Evolutionary conservation across 2,888 invertebrate genomes (phyloP), one percentile per base, ranked within the genome.

Genomic region (Sclerodermus sp.): DNA sequence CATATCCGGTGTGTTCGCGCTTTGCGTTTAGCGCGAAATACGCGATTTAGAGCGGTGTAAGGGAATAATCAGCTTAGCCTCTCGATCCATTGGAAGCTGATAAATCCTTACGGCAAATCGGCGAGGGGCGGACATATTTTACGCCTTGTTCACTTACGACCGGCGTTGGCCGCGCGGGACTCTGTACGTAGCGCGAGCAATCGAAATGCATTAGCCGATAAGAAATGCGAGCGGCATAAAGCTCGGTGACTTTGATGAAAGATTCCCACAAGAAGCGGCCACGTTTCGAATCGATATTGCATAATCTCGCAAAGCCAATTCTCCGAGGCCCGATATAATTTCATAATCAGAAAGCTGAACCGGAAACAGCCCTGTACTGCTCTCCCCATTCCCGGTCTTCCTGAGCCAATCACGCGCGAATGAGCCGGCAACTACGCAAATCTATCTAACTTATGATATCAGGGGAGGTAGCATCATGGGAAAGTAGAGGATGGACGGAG

Each of bases 341-440:
- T 61, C 53, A 61, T 61, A 61, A 61, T 61, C 61, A 56, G 51
- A 49, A 49, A 51, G 56, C 13, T 12, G n/a, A n/a, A n/a, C n/a
- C n/a, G n/a, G n/a, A n/a, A n/a, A n/a, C n/a, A n/a, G n/a, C 34
- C 34, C 34, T 12, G 6, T 12, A 4, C 34, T 13, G 6, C 34
- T 12, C 34, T 13, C 34, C 34, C 34, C 34, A 13, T 34, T 34
- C 12, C 4, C 62, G 58, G 61, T 16, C 9, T n/a, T n/a, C n/a
- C n/a, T n/a, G 58, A 58, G 56, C 53, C 55, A 58, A 62, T 58
- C 62, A 53, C 39, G 56, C 58, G 62, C 62, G 62, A 58, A 61
- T 45, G 46, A 37, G 48, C 18, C 58, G 46, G 47, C 48, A 58
- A 61, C 48, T 53, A 45, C 16, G 34, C 29, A 55, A 53, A 36